Base-by-base conservation (phyloP, 2,888 invertebrate species). In the Latrodectus hesperus region DNA sequence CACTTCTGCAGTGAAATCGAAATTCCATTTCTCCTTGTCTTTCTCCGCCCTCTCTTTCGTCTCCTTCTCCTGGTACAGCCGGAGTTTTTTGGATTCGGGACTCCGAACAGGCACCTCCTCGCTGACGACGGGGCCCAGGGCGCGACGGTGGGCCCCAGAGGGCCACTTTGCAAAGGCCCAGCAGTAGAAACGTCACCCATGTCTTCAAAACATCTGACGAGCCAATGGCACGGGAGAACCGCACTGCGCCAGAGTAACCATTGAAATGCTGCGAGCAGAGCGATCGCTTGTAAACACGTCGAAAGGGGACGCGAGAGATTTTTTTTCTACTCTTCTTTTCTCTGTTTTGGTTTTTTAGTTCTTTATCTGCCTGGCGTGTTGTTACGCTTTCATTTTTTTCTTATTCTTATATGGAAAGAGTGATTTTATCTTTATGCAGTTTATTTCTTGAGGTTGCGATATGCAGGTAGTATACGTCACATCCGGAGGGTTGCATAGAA, bases 381-480 rank as follows among this genome's bases (percentile, higher is more conserved):
- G 84, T 78, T 84, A 84, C 78, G 77, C 78, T 84, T 70, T 72
- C 75, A n/a, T 52, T 72, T 67, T 77, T 84, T 78, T 84, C 73
- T 67, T 67, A 73, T 55, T 78, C 38, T 55, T 72, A 49, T 70
- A 67, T 81, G 67, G 38, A 55, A 73, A 52, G 64, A 71, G 17
- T 74, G 68, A 52, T 68, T 68, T 53, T 52, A 14, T 12, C 53
- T 68, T 52, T 73, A 53, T 67, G 16, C 10, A 38, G 52, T 60
- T 70, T 70, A 26, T 68, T 26, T 68, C 26, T 67, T 78, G 53
- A 26, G 84, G 72, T 81, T 81, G 72, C 86, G 77, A 72, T 65
- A 81, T 87, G 86, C 86, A 87, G 86, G 86, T 87, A 87, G 86
- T 75, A 38, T 65, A 87, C 86, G 86, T 87, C 86, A 87, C 60